A percentile compares a stretch with the other conserved stretches of the same genome.
Evolutionary conservation across 2,797 vertebrate genomes (phyloP).

Genomic region (Graptemys geographica): DNA sequence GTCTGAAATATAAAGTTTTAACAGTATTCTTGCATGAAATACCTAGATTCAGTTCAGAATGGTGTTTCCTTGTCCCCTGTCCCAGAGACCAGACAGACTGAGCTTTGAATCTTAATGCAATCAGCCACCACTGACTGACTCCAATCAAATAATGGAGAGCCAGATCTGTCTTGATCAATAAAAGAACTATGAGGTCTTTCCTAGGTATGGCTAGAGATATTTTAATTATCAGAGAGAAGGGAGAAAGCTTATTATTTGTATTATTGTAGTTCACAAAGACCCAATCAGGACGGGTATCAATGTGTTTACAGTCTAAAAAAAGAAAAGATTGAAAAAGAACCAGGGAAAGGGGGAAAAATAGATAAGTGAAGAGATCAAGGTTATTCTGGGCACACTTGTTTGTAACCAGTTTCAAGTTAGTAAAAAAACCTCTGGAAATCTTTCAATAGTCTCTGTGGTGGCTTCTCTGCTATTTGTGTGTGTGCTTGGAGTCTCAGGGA

Average conservation of each 20-base stretch:
- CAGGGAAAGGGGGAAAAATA: not conserved
- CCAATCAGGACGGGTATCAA: not conserved
- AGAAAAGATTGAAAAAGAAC: constrained; percentile 2
- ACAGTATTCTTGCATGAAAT: not conserved
- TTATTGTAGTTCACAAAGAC: not conserved
- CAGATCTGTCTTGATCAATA: not conserved
- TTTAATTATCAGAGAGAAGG: not conserved
- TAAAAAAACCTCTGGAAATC: too few species aligned
- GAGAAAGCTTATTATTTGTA: not conserved
- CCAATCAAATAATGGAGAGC: not conserved
- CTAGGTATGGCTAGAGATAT: not conserved
- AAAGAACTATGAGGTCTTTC: not conserved
- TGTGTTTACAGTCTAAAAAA: not conserved
- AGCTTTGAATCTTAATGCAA: not conserved
- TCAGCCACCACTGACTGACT: not conserved
- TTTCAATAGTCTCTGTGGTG: not conserved
- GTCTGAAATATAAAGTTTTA: not conserved
- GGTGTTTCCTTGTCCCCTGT: not conserved
- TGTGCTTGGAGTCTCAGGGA: not conserved
- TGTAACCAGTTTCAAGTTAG: not conserved
- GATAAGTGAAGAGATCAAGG: not conserved
- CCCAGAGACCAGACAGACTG: not conserved
- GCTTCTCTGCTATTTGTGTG: not conserved
- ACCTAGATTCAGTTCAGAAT: not conserved
- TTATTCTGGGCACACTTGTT: not conserved